These are phyloP conservation scores for Pyrrhia umbra DNA, from an alignment of 2,888 invertebrate genomes.

Conservation along the genomic window DNA sequence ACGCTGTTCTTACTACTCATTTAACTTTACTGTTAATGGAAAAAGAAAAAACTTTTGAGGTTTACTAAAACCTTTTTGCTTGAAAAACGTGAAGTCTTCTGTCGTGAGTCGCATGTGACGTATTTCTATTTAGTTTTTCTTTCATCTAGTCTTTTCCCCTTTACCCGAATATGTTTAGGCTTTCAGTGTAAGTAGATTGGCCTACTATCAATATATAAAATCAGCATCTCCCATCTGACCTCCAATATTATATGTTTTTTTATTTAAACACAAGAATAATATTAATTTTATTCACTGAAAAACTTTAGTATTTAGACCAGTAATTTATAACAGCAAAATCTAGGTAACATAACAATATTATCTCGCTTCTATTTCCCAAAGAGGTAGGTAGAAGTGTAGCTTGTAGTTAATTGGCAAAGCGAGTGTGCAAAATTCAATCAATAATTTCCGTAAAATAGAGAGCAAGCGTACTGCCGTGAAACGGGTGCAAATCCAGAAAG, in stretches of 20 bases:
- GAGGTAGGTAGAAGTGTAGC: no score
- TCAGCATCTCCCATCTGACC: background rate
- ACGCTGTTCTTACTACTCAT: constrained; percentile 14
- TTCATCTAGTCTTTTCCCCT: background rate
- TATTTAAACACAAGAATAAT: background rate
- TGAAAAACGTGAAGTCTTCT: constrained; percentile 19
- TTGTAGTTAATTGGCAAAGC: no score
- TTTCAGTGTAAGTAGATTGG: background rate
- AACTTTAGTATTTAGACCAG: no score
- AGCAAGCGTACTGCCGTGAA: no score
- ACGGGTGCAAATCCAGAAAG: no score
- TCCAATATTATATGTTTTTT: background rate
- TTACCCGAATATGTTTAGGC: background rate
- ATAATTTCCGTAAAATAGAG: no score
- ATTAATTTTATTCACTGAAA: background rate
- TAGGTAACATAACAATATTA: no score
- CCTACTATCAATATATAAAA: background rate
- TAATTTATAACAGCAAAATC: no score
- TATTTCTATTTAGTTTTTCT: background rate
- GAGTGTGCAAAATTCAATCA: no score
- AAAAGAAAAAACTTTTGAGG: constrained; percentile 7
- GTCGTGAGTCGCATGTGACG: background rate
- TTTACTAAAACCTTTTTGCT: background rate
- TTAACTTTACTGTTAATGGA: constrained; percentile 18
- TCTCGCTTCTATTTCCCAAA: no score